A percentile compares a stretch with the other conserved stretches of the same genome.
phyloP scores from a whole-genome alignment of 2,113 vertebrate species.

The Actenoides hombroni region DNA sequence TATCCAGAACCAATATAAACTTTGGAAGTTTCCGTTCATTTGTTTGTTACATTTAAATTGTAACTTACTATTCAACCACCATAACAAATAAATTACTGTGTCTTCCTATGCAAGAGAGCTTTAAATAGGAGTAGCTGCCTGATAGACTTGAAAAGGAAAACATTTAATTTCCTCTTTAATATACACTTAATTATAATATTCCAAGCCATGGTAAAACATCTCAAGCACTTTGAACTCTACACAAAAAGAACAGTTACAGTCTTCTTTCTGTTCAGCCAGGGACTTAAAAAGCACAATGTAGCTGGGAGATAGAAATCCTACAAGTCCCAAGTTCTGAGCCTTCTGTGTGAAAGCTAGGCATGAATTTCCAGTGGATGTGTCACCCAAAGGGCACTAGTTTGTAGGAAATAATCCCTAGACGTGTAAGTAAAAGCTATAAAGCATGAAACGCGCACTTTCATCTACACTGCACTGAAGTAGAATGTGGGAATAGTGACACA shows the following conservation, averaged over 20 bases:
- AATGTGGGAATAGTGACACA: background rate
- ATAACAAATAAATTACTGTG: background rate
- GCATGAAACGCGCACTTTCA: background rate
- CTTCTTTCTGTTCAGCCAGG: background rate
- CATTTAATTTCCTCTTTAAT: background rate
- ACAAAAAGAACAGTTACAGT: background rate
- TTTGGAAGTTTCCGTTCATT: background rate
- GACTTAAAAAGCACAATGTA: background rate
- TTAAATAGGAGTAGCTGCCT: background rate
- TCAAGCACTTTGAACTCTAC: background rate
- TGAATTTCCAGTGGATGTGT: background rate
- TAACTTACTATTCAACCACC: background rate
- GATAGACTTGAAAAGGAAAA: background rate
- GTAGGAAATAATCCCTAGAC: background rate
- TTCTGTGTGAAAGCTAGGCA: background rate
- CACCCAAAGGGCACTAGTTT: background rate
- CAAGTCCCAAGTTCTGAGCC: background rate
- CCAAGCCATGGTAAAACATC: background rate
- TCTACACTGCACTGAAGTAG: rapidly evolving
- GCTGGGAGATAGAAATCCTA: background rate
- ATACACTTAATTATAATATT: background rate
- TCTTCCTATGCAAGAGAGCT: background rate
- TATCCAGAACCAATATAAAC: background rate
- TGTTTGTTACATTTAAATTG: background rate
- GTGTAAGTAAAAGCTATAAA: background rate